These are phyloP conservation scores for Rissa tridactyla DNA, from an alignment of 2,113 vertebrate genomes.

Conservation along the genomic window DNA sequence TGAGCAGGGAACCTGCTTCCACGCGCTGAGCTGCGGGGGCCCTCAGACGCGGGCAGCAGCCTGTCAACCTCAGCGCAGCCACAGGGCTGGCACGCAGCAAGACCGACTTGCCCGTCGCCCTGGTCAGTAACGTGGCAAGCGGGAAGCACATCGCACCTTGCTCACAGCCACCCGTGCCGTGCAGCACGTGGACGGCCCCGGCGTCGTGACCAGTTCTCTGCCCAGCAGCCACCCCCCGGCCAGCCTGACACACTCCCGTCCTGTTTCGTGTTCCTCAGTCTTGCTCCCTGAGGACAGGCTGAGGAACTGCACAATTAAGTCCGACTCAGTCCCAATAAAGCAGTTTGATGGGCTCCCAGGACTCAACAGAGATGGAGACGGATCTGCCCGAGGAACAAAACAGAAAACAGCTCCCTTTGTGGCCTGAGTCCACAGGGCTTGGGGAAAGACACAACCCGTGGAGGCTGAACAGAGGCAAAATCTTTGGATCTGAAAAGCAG, in stretches of 20 bases:
- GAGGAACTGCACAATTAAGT: not conserved
- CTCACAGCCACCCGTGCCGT: not conserved
- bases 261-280: not conserved
- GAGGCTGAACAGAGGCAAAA: not conserved
- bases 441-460: not conserved
- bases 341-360: not conserved
- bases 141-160: not conserved
- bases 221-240: not conserved
- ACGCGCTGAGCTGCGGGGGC: not conserved
- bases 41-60: not conserved
- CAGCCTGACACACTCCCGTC: not conserved
- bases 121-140: accelerated
- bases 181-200: not conserved
- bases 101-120: not conserved
- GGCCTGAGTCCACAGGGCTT: not conserved
- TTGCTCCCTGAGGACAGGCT: not conserved
- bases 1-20: not conserved
- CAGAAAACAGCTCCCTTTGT: not conserved
- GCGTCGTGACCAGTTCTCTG: not conserved
- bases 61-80: not conserved
- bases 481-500: not conserved
- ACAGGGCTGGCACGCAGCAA: not conserved
- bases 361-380: not conserved
- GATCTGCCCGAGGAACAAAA: not conserved
- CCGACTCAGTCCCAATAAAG: not conserved